phyloP scores from a whole-genome alignment of 2,888 invertebrate genomes.

The Nomada lathburiana region DNA sequence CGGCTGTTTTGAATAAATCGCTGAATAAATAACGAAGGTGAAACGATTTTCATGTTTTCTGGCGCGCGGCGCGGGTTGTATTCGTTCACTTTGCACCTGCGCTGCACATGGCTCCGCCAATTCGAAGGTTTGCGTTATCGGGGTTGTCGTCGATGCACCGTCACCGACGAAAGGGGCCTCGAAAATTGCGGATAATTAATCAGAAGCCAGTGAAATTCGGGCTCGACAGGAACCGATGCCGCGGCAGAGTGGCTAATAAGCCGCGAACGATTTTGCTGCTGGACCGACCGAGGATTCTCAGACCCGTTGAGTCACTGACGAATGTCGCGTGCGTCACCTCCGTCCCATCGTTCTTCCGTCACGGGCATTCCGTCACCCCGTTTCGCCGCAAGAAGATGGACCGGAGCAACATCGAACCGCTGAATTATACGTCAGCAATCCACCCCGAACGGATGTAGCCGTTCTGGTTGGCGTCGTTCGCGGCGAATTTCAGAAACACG shows the following conservation, averaged over 20 bases:
- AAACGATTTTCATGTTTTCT: conserved; percentile 22
- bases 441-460: too few relatives aligned
- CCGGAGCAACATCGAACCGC: too few relatives aligned
- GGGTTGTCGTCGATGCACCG: conserved; percentile 13
- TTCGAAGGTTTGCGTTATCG: conserved; percentile 3
- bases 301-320: conserved; percentile 67
- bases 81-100: background rate
- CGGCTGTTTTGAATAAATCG: background rate
- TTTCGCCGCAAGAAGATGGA: conserved; percentile 18
- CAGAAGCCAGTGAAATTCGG: background rate
- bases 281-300: conserved; percentile 59
- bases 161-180: conserved; percentile 14
- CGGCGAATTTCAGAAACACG: too few relatives aligned
- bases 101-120: background rate
- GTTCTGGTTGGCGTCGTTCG: too few relatives aligned
- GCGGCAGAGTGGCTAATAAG: conserved; percentile 67
- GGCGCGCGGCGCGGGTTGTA: background rate
- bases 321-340: conserved; percentile 68
- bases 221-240: conserved; percentile 22
- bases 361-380: conserved; percentile 28
- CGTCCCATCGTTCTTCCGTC: conserved; percentile 60
- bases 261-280: conserved; percentile 66
- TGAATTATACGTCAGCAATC: background rate
- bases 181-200: conserved; percentile 51
- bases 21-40: conserved; percentile 34